Evolutionary conservation across 2,888 invertebrate genomes (phyloP).

Genomic region (Hedya salicella): DNA sequence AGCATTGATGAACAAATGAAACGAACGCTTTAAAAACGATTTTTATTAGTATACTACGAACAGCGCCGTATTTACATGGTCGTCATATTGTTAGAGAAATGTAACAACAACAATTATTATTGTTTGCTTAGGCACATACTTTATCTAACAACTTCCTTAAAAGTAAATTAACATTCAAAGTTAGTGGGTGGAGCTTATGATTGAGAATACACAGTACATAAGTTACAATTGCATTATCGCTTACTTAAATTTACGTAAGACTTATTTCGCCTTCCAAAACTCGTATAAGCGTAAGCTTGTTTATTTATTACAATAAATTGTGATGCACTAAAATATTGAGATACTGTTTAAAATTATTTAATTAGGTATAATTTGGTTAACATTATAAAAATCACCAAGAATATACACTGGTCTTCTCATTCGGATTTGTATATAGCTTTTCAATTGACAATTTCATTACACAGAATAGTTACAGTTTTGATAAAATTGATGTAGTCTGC

Average conservation of each 20-base stretch:
- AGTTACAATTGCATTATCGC: slow-evolving; percentile 18
- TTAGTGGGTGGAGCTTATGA: slow-evolving; percentile 36
- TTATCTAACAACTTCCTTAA: slow-evolving; percentile 67
- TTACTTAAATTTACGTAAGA: slow-evolving; percentile 4
- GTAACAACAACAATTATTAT: slow-evolving; percentile 81
- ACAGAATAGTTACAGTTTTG: background rate
- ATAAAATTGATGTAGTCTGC: background rate
- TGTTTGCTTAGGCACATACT: slow-evolving; percentile 81
- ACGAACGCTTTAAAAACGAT: slow-evolving; percentile 75
- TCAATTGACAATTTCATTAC: slow-evolving; percentile 34
- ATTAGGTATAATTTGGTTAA: slow-evolving; percentile 26
- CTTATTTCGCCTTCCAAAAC: slow-evolving; percentile 1
- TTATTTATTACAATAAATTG: slow-evolving; percentile 33
- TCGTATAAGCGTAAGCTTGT: slow-evolving; percentile 28
- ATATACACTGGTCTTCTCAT: slow-evolving; percentile 28
- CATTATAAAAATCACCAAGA: slow-evolving; percentile 34
- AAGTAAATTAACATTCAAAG: slow-evolving; percentile 46
- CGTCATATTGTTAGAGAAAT: slow-evolving; percentile 84
- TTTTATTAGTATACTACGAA: slow-evolving; percentile 84
- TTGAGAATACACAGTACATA: slow-evolving; percentile 27
- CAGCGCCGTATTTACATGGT: slow-evolving; percentile 84
- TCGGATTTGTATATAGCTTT: slow-evolving; percentile 19
- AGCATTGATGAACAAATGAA: too few species aligned
- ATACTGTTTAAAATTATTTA: slow-evolving; percentile 21
- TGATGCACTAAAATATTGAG: slow-evolving; percentile 33